Percentiles rank a stretch among this genome's conserved stretches.
Evolutionary conservation across 2,113 vertebrate genomes (phyloP).

Genomic region (Phyllostomus hastatus): DNA sequence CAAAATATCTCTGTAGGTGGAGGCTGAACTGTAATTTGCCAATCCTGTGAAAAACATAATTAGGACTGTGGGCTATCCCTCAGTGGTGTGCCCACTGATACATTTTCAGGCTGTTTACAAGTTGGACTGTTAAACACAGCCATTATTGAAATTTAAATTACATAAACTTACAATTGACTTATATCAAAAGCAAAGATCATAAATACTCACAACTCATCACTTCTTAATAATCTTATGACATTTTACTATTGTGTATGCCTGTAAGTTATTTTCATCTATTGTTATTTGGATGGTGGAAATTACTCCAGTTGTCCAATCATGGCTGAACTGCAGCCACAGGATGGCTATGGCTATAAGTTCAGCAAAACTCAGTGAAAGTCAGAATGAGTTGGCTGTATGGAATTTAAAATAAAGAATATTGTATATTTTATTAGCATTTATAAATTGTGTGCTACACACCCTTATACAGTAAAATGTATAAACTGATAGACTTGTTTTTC

Average conservation of each 20-base stretch:
- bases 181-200: conserved; percentile 1
- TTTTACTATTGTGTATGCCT: background rate
- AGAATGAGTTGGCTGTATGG: background rate
- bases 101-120: background rate
- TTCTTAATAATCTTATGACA: background rate
- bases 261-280: background rate
- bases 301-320: background rate
- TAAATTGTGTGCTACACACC: background rate
- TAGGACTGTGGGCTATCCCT: background rate
- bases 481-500: background rate
- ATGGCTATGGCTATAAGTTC: background rate
- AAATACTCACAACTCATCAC: background rate
- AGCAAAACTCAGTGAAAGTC: background rate
- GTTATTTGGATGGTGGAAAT: background rate
- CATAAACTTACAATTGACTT: background rate
- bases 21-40: background rate
- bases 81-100: background rate
- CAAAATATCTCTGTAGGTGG: background rate
- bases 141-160: background rate
- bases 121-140: background rate
- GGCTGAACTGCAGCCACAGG: background rate
- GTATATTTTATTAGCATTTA: background rate
- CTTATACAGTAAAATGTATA: background rate
- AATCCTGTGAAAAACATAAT: background rate
- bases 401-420: background rate